Evolutionary conservation across 2,888 invertebrate genomes (phyloP).

Genomic region (Lagria hirta): DNA sequence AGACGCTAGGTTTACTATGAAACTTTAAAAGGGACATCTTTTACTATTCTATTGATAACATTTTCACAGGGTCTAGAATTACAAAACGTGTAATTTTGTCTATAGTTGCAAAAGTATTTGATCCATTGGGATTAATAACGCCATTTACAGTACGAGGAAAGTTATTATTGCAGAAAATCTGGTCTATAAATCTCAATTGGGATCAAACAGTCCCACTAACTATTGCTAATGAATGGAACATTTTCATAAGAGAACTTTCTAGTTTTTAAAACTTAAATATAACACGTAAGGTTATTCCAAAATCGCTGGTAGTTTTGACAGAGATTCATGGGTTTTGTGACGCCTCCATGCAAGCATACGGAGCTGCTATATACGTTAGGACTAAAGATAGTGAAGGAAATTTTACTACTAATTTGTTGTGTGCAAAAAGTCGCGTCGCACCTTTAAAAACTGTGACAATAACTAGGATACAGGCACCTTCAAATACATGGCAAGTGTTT

Average conservation of each 20-base stretch:
- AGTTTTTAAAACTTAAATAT: conserved; percentile 10
- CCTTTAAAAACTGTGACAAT: conserved; percentile 28
- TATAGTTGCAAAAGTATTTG: conserved; percentile 17
- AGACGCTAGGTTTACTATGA: conserved; percentile 11
- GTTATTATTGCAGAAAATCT: conserved; percentile 20
- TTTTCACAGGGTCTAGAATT: neutral
- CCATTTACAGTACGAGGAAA: conserved; percentile 17
- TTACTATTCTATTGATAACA: neutral
- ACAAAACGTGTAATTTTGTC: conserved; percentile 24
- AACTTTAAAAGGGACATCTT: conserved; percentile 1
- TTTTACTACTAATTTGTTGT: conserved; percentile 6
- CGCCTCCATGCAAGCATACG: conserved; percentile 27
- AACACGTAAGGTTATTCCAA: conserved; percentile 11
- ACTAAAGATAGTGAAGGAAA: conserved; percentile 2
- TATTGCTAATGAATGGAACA: conserved; percentile 10
- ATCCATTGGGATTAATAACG: conserved; percentile 19
- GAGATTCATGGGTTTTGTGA: conserved; percentile 32
- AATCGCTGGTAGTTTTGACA: conserved; percentile 3
- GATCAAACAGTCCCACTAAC: conserved; percentile 1
- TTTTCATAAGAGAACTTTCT: conserved; percentile 12
- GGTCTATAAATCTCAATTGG: conserved; percentile 17
- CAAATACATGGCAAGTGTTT: conserved; percentile 27
- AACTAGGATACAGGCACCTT: conserved; percentile 26
- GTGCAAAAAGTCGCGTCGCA: conserved; percentile 24
- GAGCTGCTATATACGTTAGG: conserved; percentile 22